Conservation (phyloP, 2,797 vertebrate genomes). For the Potorous gilbertii region DNA sequence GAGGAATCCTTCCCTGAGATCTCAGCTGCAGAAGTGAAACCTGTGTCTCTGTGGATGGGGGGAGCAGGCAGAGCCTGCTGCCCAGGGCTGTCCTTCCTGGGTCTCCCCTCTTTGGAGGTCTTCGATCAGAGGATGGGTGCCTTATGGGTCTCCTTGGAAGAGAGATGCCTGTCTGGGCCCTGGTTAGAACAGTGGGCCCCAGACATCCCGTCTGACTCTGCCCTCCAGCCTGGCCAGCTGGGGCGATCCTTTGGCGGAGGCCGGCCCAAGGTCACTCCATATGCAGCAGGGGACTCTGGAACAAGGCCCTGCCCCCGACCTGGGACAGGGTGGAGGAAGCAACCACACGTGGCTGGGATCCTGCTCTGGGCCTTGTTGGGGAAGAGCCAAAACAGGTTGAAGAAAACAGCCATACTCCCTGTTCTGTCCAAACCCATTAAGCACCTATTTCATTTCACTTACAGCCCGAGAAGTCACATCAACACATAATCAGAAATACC, state of each 20-base stretch:
- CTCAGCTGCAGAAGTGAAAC: rapidly evolving
- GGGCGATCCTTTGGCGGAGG: background rate
- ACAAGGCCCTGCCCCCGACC: background rate
- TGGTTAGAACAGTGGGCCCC: background rate
- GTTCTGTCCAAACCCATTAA: background rate
- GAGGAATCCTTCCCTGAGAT: background rate
- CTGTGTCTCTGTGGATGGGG: background rate
- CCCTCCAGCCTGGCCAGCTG: background rate
- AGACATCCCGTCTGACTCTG: background rate
- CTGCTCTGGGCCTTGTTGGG: background rate
- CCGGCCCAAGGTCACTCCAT: rapidly evolving
- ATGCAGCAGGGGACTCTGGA: rapidly evolving
- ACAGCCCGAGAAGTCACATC: background rate
- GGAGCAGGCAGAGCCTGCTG: rapidly evolving
- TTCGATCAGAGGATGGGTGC: background rate
- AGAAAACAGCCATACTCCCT: rapidly evolving
- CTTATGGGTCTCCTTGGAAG: background rate
- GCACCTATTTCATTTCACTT: slow-evolving; percentile 28
- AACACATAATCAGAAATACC: background rate
- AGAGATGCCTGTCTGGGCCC: background rate
- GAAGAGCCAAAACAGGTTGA: rapidly evolving
- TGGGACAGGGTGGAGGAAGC: background rate
- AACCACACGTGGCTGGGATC: background rate
- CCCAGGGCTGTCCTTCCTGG: background rate
- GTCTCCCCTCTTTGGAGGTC: background rate